These are phyloP conservation scores for Pachliopta kotzebuea DNA, from an alignment of 2,888 invertebrate species.

Conservation along the genomic window DNA sequence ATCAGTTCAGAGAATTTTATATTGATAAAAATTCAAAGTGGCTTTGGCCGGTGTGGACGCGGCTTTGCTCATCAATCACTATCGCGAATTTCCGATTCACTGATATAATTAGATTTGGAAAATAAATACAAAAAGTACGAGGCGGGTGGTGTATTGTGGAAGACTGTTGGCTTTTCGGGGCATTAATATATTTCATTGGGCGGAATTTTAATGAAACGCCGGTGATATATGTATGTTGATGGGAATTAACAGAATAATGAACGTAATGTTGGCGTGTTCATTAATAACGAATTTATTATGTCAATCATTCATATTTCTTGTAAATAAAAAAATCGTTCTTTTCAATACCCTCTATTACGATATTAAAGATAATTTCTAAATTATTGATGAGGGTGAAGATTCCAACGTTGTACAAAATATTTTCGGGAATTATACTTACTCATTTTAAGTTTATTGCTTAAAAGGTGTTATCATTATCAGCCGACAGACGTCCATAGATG, in stretches of 20 bases:
- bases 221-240: conserved; percentile 25
- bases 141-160: conserved; percentile 31
- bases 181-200: conserved; percentile 38
- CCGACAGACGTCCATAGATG: too few species aligned
- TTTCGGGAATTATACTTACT: too few species aligned
- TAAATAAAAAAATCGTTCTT: background rate
- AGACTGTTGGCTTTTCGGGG: conserved; percentile 35
- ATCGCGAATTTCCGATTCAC: conserved; percentile 54
- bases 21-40: background rate
- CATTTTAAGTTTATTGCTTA: too few species aligned
- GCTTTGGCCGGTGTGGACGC: conserved; percentile 32
- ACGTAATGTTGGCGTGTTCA: conserved; percentile 9
- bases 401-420: too few species aligned
- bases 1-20: background rate
- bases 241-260: conserved; percentile 24
- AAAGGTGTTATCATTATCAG: too few species aligned
- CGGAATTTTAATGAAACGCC: conserved; percentile 41
- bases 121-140: conserved; percentile 41
- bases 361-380: too few species aligned
- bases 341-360: too few species aligned
- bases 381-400: too few species aligned
- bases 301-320: conserved; percentile 16
- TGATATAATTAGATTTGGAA: conserved; percentile 57
- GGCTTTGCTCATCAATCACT: conserved; percentile 55
- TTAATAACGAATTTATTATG: conserved; percentile 24